These are phyloP conservation scores for Nyleta sp. DNA, from an alignment of 2,888 invertebrate species.

Conservation along the genomic window DNA sequence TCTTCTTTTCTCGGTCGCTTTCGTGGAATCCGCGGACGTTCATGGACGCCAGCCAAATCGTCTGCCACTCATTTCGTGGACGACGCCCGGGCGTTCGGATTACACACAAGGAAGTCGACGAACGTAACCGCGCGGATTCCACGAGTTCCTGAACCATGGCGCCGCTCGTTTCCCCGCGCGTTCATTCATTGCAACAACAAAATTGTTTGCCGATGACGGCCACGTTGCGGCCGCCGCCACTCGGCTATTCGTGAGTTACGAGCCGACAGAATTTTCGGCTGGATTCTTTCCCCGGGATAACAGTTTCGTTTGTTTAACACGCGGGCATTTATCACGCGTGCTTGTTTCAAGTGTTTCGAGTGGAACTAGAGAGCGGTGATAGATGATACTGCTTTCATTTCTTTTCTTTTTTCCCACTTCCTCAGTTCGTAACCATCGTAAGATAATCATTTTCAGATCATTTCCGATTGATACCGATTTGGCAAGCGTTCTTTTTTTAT, in stretches of 20 bases:
- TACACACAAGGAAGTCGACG: slow-evolving; percentile 46
- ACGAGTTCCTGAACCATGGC: slow-evolving; percentile 28
- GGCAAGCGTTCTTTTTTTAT: no score
- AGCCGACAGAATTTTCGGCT: slow-evolving; percentile 12
- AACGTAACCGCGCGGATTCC: slow-evolving; percentile 39
- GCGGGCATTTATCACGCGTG: no score
- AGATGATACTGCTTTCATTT: no score
- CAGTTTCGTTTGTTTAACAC: slow-evolving; percentile 18
- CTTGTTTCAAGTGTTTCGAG: not conserved
- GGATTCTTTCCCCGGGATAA: slow-evolving; percentile 9
- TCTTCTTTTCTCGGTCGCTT: slow-evolving; percentile 41
- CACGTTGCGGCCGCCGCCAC: slow-evolving; percentile 16
- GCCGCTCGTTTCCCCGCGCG: slow-evolving; percentile 15
- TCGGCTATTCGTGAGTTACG: slow-evolving; percentile 29
- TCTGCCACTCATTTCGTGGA: slow-evolving; percentile 45
- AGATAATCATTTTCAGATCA: no score
- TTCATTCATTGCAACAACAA: slow-evolving; percentile 44
- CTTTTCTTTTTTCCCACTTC: no score
- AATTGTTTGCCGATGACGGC: slow-evolving; percentile 21
- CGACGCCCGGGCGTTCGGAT: slow-evolving; percentile 29
- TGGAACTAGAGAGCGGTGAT: not conserved
- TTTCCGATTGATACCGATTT: no score
- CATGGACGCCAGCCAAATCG: slow-evolving; percentile 71
- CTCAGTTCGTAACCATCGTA: no score
- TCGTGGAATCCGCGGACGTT: slow-evolving; percentile 71